A percentile compares a stretch with the other conserved stretches of the same genome.
Evolutionary conservation across 35 echinoderm and acorn worm genomes (phyloP).

Genomic region (Acanthaster planci): DNA sequence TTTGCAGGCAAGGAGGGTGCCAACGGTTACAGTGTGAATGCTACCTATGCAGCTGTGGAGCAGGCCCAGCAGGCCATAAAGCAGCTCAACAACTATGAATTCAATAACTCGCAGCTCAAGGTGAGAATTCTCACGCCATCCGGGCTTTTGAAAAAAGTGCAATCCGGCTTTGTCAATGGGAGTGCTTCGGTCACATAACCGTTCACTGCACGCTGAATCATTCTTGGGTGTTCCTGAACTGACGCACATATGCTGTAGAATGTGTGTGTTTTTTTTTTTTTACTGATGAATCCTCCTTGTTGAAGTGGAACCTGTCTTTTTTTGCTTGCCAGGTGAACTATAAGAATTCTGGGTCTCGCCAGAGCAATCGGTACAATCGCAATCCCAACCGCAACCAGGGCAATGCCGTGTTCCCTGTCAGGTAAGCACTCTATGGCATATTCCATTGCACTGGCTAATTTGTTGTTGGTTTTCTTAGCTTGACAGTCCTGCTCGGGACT

Average conservation of each 20-base stretch:
- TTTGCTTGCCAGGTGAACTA: constrained; percentile 8
- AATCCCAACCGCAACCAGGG: constrained; percentile 14
- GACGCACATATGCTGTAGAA: no score
- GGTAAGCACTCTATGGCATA: constrained; percentile 21
- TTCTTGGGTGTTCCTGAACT: no score
- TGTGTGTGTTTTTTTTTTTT: no score
- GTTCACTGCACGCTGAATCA: no score
- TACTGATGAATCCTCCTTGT: no score
- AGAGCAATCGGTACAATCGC: constrained; percentile 10
- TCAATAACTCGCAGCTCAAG: constrained; percentile 73
- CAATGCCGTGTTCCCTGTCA: constrained; percentile 32
- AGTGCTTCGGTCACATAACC: no score
- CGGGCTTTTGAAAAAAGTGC: no score
- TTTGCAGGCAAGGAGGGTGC: constrained; percentile 68
- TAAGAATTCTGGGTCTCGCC: constrained; percentile 9
- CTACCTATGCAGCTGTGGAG: constrained; percentile 77
- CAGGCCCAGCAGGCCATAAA: constrained; percentile 94
- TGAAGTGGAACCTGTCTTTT: no score
- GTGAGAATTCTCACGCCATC: constrained; percentile 33
- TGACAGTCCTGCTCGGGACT: no score
- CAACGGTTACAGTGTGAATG: constrained; percentile 83
- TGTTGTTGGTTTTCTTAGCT: no score
- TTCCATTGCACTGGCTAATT: no score
- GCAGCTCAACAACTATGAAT: constrained; percentile 85
- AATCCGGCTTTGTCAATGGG: no score